Conservation (phyloP, 1,140 invertebrate species). For the Panulirus ornatus region DNA sequence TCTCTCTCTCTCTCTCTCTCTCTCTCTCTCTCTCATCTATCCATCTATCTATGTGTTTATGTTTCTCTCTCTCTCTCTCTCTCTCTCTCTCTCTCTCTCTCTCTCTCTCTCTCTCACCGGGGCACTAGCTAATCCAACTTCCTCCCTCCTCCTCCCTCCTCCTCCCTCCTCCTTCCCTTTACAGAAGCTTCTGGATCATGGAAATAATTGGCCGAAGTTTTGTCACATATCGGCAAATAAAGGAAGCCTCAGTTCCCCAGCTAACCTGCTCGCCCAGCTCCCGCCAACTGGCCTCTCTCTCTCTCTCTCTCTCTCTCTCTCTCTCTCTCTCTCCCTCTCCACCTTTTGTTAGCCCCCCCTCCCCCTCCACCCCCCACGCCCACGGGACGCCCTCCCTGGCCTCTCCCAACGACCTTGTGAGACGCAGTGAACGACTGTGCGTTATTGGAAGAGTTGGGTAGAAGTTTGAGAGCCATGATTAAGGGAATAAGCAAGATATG, state of each 20-base stretch:
- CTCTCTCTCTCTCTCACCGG: slow-evolving; percentile 19
- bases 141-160: neutral
- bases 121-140: too few relatives aligned
- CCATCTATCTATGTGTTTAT: too few relatives aligned
- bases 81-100: neutral
- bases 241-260: neutral
- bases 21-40: neutral
- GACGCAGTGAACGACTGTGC: too few relatives aligned
- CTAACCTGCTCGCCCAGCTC: neutral
- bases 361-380: slow-evolving; percentile 2
- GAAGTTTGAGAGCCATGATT: too few relatives aligned
- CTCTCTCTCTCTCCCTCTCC: too few relatives aligned
- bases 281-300: too few relatives aligned
- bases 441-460: too few relatives aligned
- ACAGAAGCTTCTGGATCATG: neutral
- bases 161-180: neutral
- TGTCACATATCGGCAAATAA: slow-evolving; percentile 23
- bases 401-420: neutral
- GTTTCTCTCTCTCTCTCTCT: neutral
- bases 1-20: neutral
- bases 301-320: too few relatives aligned
- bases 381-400: neutral
- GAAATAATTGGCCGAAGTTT: slow-evolving; percentile 24
- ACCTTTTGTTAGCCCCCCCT: neutral
- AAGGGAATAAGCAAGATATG: too few relatives aligned